Conservation (phyloP, 2,888 invertebrate genomes). For the Temnothorax unifasciatus region DNA sequence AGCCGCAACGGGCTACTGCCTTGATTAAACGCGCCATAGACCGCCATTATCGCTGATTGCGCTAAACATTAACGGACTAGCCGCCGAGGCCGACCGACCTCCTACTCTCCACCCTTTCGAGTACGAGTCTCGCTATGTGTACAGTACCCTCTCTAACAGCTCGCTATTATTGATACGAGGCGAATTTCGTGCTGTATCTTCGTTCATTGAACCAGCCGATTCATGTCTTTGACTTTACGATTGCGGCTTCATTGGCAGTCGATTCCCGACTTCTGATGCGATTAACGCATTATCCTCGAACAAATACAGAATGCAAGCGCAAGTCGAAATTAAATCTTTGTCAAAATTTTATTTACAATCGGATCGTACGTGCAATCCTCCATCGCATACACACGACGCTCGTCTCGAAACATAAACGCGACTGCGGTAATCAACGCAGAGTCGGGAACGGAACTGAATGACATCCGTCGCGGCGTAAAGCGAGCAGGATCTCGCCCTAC, state of each 20-base stretch:
- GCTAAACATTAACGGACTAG: constrained; percentile 86
- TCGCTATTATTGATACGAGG: constrained; percentile 68
- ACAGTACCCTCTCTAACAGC: constrained; percentile 65
- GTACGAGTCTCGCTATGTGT: constrained; percentile 60
- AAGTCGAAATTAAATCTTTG: constrained; percentile 8
- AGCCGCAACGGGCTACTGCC: constrained; percentile 86
- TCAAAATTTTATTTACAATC: constrained; percentile 2
- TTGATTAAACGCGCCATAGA: constrained; percentile 87
- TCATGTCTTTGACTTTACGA: constrained; percentile 29
- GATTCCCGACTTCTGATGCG: background rate
- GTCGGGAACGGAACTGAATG: constrained; percentile 83
- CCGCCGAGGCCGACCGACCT: constrained; percentile 74
- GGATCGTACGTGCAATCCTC: background rate
- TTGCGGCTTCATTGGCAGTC: background rate
- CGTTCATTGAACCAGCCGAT: background rate
- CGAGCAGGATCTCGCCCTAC: constrained; percentile 68
- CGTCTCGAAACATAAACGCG: constrained; percentile 78
- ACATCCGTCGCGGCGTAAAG: constrained; percentile 70
- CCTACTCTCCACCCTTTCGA: constrained; percentile 67
- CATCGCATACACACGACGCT: constrained; percentile 28
- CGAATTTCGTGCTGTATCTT: constrained; percentile 43
- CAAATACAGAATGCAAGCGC: background rate
- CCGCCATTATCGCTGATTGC: constrained; percentile 87
- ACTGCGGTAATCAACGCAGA: constrained; percentile 83
- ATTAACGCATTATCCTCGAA: constrained; percentile 9